Evolutionary conservation across 37 sponge, comb jelly and placozoan genomes (phyloP).

Genomic region (Oopsacas minuta): DNA sequence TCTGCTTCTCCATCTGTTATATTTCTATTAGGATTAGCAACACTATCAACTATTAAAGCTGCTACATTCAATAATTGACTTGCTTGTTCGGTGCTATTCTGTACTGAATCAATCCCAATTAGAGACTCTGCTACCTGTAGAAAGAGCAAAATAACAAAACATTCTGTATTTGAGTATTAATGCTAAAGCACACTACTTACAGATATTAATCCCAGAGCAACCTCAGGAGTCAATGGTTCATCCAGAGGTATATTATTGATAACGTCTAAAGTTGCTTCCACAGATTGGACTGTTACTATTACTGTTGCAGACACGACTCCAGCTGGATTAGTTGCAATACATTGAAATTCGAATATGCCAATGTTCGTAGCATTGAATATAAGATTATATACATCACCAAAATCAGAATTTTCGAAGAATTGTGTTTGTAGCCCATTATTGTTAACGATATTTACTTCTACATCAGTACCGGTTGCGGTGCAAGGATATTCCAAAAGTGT

Average conservation of each 20-base stretch:
- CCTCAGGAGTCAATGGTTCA: background rate
- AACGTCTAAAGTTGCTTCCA: background rate
- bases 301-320: background rate
- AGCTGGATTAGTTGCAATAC: background rate
- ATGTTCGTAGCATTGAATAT: background rate
- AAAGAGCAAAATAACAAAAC: too few species aligned
- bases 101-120: background rate
- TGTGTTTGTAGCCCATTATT: background rate
- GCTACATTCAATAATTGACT: background rate
- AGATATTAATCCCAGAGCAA: background rate
- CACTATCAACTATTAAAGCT: background rate
- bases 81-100: background rate
- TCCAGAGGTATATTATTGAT: background rate
- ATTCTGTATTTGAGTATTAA: too few species aligned
- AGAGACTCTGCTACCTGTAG: too few species aligned
- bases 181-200: too few species aligned
- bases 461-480: background rate
- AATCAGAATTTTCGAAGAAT: background rate
- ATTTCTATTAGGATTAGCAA: background rate
- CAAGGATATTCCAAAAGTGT: background rate
- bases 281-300: background rate
- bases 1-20: background rate
- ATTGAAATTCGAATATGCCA: background rate
- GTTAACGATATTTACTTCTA: background rate
- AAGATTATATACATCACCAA: background rate